A percentile compares a stretch with the other conserved stretches of the same genome.
Conservation (phyloP, 2,888 invertebrate genomes). For the Synanthedon vespiformis region DNA sequence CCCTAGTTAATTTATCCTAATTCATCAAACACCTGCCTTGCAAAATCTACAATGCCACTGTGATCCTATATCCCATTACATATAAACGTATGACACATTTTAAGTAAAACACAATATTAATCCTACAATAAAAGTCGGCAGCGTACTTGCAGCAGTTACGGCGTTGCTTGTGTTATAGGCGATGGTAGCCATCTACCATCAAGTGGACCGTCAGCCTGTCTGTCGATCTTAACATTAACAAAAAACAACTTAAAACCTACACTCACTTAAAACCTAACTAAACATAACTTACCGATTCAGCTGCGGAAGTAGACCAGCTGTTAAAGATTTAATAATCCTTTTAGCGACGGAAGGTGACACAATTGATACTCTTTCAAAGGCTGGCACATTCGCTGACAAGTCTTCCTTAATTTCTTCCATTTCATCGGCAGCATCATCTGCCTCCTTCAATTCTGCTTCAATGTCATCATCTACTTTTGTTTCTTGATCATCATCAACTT, state of each 20-base stretch:
- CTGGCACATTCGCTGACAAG: constrained; percentile 26
- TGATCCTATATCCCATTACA: too few species aligned
- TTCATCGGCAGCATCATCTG: constrained; percentile 43
- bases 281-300: constrained; percentile 72
- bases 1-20: too few species aligned
- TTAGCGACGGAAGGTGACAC: constrained; percentile 80
- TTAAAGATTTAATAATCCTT: constrained; percentile 78
- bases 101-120: too few species aligned
- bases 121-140: too few species aligned
- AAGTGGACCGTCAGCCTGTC: too few species aligned
- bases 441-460: constrained; percentile 40
- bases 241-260: background rate
- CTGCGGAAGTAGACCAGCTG: constrained; percentile 81
- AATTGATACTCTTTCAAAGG: constrained; percentile 57
- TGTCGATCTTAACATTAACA: too few species aligned
- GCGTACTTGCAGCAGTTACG: too few species aligned
- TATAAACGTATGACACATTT: too few species aligned
- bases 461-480: constrained; percentile 25
- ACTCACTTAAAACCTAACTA: background rate
- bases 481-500: constrained; percentile 18
- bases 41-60: too few species aligned
- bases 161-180: too few species aligned
- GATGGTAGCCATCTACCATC: too few species aligned
- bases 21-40: too few species aligned
- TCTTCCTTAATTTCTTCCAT: constrained; percentile 29